Conservation (phyloP, 2,888 invertebrate species). For the Drosophila aldrichi region DNA sequence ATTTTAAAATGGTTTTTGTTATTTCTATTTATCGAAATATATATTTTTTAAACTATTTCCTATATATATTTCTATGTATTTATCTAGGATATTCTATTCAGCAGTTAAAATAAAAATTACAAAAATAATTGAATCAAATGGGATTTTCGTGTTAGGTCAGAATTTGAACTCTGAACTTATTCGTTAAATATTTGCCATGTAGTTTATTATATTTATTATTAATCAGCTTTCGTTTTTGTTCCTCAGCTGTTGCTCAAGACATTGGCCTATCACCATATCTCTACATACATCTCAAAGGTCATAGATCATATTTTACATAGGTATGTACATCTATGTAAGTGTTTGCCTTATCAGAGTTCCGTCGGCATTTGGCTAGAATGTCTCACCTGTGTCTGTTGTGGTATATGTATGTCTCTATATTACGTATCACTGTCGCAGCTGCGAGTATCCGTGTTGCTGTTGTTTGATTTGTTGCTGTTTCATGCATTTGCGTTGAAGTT, state of each 20-base stretch:
- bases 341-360: constrained; percentile 15
- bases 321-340: too few species aligned
- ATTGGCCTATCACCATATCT: neutral
- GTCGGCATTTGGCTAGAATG: constrained; percentile 43
- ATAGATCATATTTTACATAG: neutral
- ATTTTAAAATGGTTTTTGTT: too few species aligned
- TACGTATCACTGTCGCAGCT: constrained; percentile 34
- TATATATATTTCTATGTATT: too few species aligned
- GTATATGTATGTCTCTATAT: constrained; percentile 18
- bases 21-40: too few species aligned
- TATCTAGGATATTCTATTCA: too few species aligned
- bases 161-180: too few species aligned
- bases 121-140: neutral
- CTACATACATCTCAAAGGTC: neutral
- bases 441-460: constrained; percentile 58
- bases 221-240: too few species aligned
- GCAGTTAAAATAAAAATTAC: too few species aligned
- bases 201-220: neutral
- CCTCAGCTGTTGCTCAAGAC: neutral
- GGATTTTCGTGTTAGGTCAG: too few species aligned
- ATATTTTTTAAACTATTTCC: too few species aligned
- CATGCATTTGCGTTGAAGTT: constrained; percentile 13
- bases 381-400: constrained; percentile 58
- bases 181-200: neutral
- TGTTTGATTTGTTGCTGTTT: constrained; percentile 17